These are phyloP conservation scores for Brachypodius melanocephalos DNA, from an alignment of 2,113 vertebrate species.

Conservation along the genomic window DNA sequence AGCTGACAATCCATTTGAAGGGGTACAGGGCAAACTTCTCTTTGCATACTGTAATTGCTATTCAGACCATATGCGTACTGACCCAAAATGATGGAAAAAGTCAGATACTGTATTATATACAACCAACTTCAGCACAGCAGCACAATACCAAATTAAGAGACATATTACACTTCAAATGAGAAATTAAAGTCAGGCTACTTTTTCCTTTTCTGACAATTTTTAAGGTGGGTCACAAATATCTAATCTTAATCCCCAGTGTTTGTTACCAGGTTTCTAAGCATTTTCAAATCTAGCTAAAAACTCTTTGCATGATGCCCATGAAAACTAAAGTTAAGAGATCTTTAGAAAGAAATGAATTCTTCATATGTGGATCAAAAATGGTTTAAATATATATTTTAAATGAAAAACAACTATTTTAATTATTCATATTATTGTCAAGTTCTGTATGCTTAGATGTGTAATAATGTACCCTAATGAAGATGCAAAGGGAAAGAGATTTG, in stretches of 20 bases:
- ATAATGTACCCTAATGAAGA: background rate
- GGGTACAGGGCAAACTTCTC: background rate
- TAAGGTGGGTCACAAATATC: background rate
- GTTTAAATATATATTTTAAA: background rate
- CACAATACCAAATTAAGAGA: background rate
- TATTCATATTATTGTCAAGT: background rate
- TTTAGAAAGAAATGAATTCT: background rate
- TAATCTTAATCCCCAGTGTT: background rate
- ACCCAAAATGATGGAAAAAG: background rate
- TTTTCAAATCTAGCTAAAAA: background rate
- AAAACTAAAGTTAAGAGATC: background rate
- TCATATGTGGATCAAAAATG: background rate
- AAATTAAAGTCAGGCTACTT: background rate
- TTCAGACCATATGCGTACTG: background rate
- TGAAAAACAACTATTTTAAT: background rate
- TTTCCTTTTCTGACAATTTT: background rate
- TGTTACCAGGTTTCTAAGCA: background rate
- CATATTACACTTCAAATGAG: background rate
- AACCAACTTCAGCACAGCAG: background rate
- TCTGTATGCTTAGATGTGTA: background rate
- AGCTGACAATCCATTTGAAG: background rate
- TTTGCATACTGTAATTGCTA: background rate
- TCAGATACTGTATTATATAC: background rate
- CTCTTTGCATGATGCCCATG: background rate
- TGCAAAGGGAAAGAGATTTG: background rate